A percentile compares a stretch with the other conserved stretches of the same genome.
phyloP scores from a whole-genome alignment of 1,140 invertebrate species.

The Parasteatoda tepidariorum region DNA sequence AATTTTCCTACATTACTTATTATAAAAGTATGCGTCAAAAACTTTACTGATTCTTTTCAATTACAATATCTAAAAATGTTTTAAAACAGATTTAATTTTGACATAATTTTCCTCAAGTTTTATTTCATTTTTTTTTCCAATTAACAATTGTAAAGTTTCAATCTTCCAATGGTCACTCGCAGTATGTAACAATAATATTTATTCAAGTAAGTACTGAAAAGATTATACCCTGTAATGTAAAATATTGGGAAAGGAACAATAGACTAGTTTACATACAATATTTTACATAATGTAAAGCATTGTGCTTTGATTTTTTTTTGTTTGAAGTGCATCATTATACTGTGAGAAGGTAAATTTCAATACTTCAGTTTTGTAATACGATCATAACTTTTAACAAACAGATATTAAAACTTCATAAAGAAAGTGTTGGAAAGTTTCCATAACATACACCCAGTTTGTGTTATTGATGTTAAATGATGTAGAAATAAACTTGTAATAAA shows the following conservation, averaged over 20 bases:
- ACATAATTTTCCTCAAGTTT: not conserved
- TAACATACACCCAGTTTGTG: not conserved
- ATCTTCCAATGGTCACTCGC: not conserved
- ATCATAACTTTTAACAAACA: not conserved
- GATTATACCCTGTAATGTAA: slow-evolving; percentile 46
- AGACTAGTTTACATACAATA: slow-evolving; percentile 27
- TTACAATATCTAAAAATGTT: not conserved
- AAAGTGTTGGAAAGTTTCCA: not conserved
- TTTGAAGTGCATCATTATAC: not conserved
- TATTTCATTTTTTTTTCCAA: not conserved
- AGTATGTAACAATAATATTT: slow-evolving; percentile 2
- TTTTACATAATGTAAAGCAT: not conserved
- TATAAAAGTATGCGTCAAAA: too few relatives aligned
- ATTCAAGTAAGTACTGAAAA: slow-evolving; percentile 27
- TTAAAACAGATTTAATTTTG: not conserved
- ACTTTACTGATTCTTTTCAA: not conserved
- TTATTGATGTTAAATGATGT: too few relatives aligned
- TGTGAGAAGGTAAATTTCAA: not conserved
- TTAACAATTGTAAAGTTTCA: not conserved
- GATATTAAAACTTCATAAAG: not conserved
- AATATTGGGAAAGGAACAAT: slow-evolving; percentile 16
- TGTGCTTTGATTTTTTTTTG: not conserved
- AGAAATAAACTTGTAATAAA: too few relatives aligned
- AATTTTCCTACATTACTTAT: not conserved
- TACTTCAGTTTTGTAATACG: not conserved